Evolutionary conservation across 2,888 invertebrate species (phyloP), one percentile per base, ranked within the genome.

Genomic region (Tupiocoris notatus): DNA sequence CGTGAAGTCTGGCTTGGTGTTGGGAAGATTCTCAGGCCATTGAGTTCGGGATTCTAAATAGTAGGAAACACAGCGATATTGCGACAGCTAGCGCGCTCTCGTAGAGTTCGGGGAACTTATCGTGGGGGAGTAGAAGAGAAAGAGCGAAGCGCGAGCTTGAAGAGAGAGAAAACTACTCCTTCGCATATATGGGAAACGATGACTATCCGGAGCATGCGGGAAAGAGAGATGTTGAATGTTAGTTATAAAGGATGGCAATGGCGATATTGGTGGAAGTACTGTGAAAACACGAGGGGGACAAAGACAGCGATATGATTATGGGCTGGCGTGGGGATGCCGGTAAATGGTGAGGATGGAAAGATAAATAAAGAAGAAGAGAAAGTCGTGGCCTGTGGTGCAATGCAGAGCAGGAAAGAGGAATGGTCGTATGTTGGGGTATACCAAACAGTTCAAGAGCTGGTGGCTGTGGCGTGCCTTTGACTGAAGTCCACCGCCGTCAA

Each of bases 291-390:
- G 58, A 66, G 74, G 54, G 74, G 24, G 24, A 39, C 62, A 64
- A 58, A 65, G 65, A 61, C 56, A 22, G 70, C 1, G 57, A 61
- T 71, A 21, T 23, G 22, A 57, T 22, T 58, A 12, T 54, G 57
- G 57, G 3, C 23, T 1, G 75, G 23, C n/a, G 20, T 24, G 9
- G 65, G 20, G 54, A 16, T n/a, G 57, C n/a, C n/a, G n/a, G n/a
- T n/a, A n/a, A 25, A 22, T n/a, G 24, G 58, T 18, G 75, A 18
- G 61, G n/a, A 20, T 63, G 57, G 64, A 65, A 67, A 66, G 67
- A 68, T 62, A 74, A 67, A 70, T 56, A 75, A 68, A 62, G 70
- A 24, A 64, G 18, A 56, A 18, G 54, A 70, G 76, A 25, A 57
- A 65, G 66, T 17, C 62, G 12, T 23, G 58, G 57, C 61, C 39